Percentiles rank a stretch among this genome's conserved stretches.
Evolutionary conservation across 2,888 invertebrate genomes (phyloP).

Genomic region (Pyrrhia umbra): DNA sequence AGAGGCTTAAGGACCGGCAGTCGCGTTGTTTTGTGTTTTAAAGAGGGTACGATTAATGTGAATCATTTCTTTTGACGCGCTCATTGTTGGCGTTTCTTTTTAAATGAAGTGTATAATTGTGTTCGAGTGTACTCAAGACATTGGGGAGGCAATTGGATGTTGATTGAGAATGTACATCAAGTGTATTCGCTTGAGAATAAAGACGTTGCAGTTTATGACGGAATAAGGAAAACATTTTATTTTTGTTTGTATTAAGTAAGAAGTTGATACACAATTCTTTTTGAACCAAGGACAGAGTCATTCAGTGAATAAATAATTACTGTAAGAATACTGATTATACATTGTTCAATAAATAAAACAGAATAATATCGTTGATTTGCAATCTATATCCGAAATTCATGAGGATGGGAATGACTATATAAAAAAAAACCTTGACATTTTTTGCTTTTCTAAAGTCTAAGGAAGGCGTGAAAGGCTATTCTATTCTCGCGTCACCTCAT

Average conservation of each 20-base stretch:
- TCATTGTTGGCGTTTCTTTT: slow-evolving; percentile 67
- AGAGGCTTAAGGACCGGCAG: slow-evolving; percentile 70
- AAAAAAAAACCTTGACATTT: background rate
- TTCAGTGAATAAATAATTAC: too few relatives aligned
- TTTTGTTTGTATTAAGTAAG: slow-evolving; percentile 25
- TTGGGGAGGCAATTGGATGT: slow-evolving; percentile 51
- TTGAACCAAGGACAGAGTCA: background rate
- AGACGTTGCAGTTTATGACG: slow-evolving; percentile 44
- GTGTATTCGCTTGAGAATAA: slow-evolving; percentile 37
- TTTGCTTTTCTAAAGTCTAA: slow-evolving; percentile 4
- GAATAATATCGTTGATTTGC: too few relatives aligned
- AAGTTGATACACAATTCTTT: slow-evolving; percentile 7
- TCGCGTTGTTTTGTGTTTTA: slow-evolving; percentile 77
- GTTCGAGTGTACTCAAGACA: slow-evolving; percentile 60
- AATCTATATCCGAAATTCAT: too few relatives aligned
- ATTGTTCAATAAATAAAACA: background rate
- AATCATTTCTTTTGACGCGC: slow-evolving; percentile 75
- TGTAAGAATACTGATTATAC: background rate
- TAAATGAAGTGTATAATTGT: slow-evolving; percentile 66
- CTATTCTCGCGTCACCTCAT: slow-evolving; percentile 1
- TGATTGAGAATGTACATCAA: slow-evolving; percentile 49
- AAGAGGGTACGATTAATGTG: slow-evolving; percentile 76
- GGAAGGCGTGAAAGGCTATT: slow-evolving; percentile 3
- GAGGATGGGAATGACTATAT: background rate
- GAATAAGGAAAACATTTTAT: slow-evolving; percentile 41